Conservation (phyloP, 2,797 vertebrate genomes). For the Bradypus variegatus region DNA sequence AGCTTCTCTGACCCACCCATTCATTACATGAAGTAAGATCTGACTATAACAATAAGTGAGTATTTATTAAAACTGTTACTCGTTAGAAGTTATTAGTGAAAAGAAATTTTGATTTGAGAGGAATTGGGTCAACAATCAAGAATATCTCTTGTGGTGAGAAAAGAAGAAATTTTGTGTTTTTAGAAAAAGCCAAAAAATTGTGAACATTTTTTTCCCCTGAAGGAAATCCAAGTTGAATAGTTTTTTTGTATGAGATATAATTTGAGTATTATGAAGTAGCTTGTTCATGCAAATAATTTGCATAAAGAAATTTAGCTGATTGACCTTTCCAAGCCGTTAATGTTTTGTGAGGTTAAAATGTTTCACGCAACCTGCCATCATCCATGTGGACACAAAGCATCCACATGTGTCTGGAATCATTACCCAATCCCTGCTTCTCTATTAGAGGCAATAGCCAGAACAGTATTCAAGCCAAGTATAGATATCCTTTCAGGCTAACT, state of each 20-base stretch:
- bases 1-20: not conserved
- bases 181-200: not conserved
- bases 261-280: not conserved
- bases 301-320: not conserved
- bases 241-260: not conserved
- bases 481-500: not conserved
- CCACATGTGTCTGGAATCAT: not conserved
- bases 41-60: not conserved
- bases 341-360: not conserved
- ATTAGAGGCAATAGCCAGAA: not conserved
- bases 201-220: not conserved
- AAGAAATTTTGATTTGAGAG: not conserved
- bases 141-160: not conserved
- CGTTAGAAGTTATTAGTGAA: not conserved
- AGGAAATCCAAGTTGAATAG: not conserved
- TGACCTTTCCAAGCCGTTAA: not conserved
- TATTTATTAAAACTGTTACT: not conserved
- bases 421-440: not conserved
- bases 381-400: not conserved
- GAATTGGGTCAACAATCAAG: not conserved
- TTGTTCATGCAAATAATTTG: not conserved
- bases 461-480: not conserved
- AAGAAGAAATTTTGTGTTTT: not conserved
- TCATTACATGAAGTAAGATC: not conserved
- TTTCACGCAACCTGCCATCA: not conserved